Evolutionary conservation across 2,888 invertebrate genomes (phyloP).

Genomic region (Odontothrips loti): DNA sequence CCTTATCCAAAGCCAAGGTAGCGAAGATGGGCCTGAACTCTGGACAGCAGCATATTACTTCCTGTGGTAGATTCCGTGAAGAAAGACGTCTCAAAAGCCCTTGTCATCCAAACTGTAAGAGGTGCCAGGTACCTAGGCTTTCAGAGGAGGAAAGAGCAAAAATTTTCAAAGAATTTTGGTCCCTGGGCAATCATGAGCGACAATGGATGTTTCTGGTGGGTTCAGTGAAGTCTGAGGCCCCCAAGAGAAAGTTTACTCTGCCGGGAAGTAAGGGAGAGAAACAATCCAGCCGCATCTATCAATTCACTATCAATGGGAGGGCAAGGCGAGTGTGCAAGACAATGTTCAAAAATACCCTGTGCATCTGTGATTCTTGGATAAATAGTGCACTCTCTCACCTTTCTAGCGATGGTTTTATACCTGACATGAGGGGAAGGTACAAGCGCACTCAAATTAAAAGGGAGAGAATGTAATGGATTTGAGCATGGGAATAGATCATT

Average conservation of each 20-base stretch:
- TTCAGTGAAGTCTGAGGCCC: background rate
- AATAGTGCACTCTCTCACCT: background rate
- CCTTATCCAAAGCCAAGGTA: background rate
- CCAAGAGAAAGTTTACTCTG: background rate
- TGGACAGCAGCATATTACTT: background rate
- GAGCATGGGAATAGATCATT: too few species aligned
- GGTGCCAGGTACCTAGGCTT: background rate
- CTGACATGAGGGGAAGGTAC: background rate
- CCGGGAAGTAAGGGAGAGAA: background rate
- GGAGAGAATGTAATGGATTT: too few species aligned
- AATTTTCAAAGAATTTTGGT: background rate
- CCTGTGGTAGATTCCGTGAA: background rate
- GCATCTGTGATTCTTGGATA: background rate
- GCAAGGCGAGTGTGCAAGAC: too few species aligned
- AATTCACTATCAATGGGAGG: background rate
- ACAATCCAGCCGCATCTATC: background rate
- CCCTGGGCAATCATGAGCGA: background rate
- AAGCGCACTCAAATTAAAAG: background rate
- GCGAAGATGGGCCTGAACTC: background rate
- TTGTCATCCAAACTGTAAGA: background rate
- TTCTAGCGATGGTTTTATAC: background rate
- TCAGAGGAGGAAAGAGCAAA: background rate
- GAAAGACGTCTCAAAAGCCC: background rate
- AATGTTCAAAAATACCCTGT: background rate
- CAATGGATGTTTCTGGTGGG: background rate